These are phyloP conservation scores for Dicyrtomina minuta DNA, from an alignment of 2,888 invertebrate genomes.

Conservation along the genomic window DNA sequence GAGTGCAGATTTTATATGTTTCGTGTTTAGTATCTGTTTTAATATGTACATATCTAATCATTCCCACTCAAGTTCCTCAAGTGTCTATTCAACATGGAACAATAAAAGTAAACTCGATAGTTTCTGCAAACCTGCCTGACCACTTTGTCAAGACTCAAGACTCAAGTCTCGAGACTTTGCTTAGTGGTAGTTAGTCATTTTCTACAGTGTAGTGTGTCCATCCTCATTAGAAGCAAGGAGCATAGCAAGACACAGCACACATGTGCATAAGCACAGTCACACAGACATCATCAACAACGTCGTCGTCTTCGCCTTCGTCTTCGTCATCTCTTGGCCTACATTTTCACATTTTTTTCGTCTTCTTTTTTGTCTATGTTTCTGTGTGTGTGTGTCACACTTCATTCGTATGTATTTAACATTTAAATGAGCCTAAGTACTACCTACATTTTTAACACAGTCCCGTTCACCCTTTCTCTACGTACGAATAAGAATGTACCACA, in stretches of 20 bases:
- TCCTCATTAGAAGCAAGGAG: no score
- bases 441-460: conserved; percentile 14
- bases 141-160: conserved; percentile 19
- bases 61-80: no score
- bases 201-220: no score
- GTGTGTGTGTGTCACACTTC: conserved; percentile 10
- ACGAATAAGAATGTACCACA: no score
- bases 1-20: background rate
- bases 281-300: conserved; percentile 24
- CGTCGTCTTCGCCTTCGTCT: no score
- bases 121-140: conserved; percentile 8
- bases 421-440: background rate
- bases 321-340: conserved; percentile 34
- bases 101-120: no score
- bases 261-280: background rate
- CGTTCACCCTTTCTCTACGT: conserved; percentile 16
- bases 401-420: background rate
- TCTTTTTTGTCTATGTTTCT: background rate
- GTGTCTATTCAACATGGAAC: no score
- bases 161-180: no score
- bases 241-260: background rate
- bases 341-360: conserved; percentile 18
- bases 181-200: no score
- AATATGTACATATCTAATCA: background rate
- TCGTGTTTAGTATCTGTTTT: background rate